A percentile compares a stretch with the other conserved stretches of the same genome.
These are phyloP conservation scores for Clivina fossor DNA, from an alignment of 2,888 invertebrate genomes.

Conservation along the genomic window DNA sequence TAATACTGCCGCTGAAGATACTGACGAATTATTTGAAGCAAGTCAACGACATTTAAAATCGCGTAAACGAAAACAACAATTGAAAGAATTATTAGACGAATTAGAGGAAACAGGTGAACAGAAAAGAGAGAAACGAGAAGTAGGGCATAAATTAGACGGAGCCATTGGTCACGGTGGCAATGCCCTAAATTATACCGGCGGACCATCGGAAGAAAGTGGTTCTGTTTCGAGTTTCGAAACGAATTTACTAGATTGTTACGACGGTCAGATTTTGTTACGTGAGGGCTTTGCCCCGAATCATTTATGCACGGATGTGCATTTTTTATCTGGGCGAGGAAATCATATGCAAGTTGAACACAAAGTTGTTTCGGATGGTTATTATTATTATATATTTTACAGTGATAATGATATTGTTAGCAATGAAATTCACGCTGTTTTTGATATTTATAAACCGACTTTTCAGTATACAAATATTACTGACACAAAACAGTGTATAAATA, in stretches of 20 bases:
- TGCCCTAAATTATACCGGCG: slow-evolving; percentile 59
- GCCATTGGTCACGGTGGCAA: slow-evolving; percentile 80
- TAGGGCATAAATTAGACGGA: slow-evolving; percentile 59
- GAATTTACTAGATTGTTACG: slow-evolving; percentile 72
- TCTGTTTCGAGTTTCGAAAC: slow-evolving; percentile 84
- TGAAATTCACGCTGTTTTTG: slow-evolving; percentile 80
- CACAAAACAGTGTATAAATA: slow-evolving; percentile 72
- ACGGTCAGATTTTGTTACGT: slow-evolving; percentile 72
- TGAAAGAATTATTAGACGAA: slow-evolving; percentile 22
- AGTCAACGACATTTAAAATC: slow-evolving; percentile 36
- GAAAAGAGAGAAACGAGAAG: slow-evolving; percentile 25
- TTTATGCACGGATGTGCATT: slow-evolving; percentile 68
- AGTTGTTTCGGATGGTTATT: slow-evolving; percentile 76
- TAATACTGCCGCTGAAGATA: slow-evolving; percentile 41
- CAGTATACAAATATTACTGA: slow-evolving; percentile 70
- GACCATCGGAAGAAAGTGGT: slow-evolving; percentile 57
- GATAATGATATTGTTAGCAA: slow-evolving; percentile 80
- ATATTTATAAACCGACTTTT: slow-evolving; percentile 83
- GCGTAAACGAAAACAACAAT: no score
- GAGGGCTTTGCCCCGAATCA: slow-evolving; percentile 70
- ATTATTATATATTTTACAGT: slow-evolving; percentile 87
- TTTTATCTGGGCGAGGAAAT: slow-evolving; percentile 67
- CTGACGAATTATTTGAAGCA: no score
- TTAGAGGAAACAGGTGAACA: not conserved
- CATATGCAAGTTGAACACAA: slow-evolving; percentile 72